Evolutionary conservation across 2,797 vertebrate species (phyloP).

Genomic region (Rhinogobio ventralis): DNA sequence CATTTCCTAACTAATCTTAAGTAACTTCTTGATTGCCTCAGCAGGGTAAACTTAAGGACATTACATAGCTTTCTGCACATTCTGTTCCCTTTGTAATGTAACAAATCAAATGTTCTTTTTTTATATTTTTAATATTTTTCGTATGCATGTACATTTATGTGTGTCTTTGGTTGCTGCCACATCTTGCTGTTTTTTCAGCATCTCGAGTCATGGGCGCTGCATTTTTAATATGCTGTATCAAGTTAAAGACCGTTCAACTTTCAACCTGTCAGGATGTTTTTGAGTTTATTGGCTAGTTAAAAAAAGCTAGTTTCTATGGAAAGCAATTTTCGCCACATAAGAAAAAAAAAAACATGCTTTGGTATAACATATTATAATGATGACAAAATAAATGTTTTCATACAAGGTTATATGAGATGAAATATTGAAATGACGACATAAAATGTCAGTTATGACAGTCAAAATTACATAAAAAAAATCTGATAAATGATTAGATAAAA

Average conservation of each 20-base stretch:
- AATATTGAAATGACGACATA: neutral
- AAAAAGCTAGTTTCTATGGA: neutral
- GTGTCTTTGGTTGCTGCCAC: neutral
- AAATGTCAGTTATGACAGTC: neutral
- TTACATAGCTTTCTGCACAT: slow-evolving; percentile 2
- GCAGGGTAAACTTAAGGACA: neutral
- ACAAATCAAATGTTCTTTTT: slow-evolving; percentile 4
- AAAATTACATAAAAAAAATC: neutral
- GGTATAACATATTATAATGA: neutral
- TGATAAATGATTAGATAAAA: neutral
- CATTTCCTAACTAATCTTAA: slow-evolving; percentile 6
- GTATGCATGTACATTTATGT: neutral
- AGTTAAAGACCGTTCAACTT: neutral
- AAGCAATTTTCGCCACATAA: neutral
- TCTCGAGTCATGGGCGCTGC: neutral
- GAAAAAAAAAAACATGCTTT: neutral
- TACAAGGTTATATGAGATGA: neutral
- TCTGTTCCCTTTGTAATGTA: slow-evolving; percentile 20
- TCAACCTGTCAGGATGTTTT: neutral
- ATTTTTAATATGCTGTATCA: neutral
- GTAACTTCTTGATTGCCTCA: slow-evolving; percentile 20
- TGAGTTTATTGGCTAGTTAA: neutral
- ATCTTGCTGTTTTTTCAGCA: slow-evolving; percentile 1
- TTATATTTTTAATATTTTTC: neutral
- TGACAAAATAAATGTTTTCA: neutral